Conservation (phyloP, 1,140 invertebrate species). For the Diuraphis noxia region DNA sequence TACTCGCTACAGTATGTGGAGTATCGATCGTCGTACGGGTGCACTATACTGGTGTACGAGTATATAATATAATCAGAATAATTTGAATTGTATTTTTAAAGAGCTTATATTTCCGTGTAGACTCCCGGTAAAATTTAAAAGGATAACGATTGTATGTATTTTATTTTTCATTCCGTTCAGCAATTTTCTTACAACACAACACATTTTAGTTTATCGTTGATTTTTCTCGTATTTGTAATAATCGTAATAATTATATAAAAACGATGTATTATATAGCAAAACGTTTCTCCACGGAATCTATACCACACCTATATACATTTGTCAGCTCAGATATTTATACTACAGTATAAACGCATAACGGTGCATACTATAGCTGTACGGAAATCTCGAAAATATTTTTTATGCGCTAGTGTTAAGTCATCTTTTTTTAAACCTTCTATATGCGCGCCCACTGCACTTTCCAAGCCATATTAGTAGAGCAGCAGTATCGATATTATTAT, state of each 20-base stretch:
- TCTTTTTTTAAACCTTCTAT: not conserved
- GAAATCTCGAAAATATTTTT: not conserved
- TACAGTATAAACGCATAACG: no score
- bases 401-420: not conserved
- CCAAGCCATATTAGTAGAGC: not conserved
- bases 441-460: not conserved
- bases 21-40: no score
- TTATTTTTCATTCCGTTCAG: not conserved
- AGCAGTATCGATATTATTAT: not conserved
- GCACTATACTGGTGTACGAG: not conserved
- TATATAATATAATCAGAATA: no score
- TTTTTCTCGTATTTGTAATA: not conserved
- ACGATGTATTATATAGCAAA: no score
- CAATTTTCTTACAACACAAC: not conserved
- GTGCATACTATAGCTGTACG: no score
- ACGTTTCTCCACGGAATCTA: not conserved
- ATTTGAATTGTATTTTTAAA: not conserved
- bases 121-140: not conserved
- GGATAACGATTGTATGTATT: not conserved
- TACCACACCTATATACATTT: not conserved
- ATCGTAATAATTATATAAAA: not conserved
- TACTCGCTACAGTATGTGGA: no score
- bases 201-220: not conserved
- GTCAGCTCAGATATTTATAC: not conserved
- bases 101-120: not conserved